Evolutionary conservation across 2,888 invertebrate species (phyloP).

Genomic region (Rhingia rostrata): DNA sequence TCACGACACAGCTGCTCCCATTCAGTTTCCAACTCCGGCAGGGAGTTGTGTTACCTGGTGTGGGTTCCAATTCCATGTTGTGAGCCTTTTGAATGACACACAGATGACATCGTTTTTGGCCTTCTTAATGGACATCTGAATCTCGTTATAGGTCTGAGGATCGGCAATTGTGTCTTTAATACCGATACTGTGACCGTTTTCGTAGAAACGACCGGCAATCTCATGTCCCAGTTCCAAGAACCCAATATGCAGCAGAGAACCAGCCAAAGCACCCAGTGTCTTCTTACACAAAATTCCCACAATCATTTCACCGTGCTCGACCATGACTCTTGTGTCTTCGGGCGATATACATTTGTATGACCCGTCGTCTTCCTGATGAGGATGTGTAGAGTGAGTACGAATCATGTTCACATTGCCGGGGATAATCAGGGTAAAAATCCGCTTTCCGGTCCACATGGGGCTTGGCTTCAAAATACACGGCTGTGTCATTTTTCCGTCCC

Average conservation of each 20-base stretch:
- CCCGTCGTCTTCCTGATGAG: conserved; percentile 99
- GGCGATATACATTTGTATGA: conserved; percentile 99
- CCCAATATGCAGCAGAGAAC: conserved; percentile 98
- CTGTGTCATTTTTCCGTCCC: conserved; percentile 99
- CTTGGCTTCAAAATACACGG: conserved; percentile 98
- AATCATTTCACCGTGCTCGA: conserved; percentile 98
- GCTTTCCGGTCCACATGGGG: conserved; percentile 98
- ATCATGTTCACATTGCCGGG: conserved; percentile 98
- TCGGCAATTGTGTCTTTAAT: conserved; percentile 99
- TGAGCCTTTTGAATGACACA: conserved; percentile 99
- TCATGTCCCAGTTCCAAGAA: conserved; percentile 98
- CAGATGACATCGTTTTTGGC: conserved; percentile 99
- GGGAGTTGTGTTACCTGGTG: conserved; percentile 93
- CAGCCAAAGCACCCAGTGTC: conserved; percentile 98
- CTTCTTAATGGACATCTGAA: conserved; percentile 98
- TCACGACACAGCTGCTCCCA: conserved; percentile 97
- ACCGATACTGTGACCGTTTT: conserved; percentile 98
- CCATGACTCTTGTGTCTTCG: conserved; percentile 99
- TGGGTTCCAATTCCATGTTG: conserved; percentile 99
- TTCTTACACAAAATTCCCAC: conserved; percentile 99
- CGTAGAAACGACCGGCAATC: conserved; percentile 97
- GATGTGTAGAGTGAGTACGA: conserved; percentile 98
- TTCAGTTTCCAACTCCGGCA: conserved; percentile 96
- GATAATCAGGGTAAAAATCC: conserved; percentile 98
- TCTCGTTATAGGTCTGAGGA: conserved; percentile 98